A percentile compares a stretch with the other conserved stretches of the same genome.
These are phyloP conservation scores for Drosophila arawakana DNA, from an alignment of 1,140 invertebrate genomes.

Conservation along the genomic window DNA sequence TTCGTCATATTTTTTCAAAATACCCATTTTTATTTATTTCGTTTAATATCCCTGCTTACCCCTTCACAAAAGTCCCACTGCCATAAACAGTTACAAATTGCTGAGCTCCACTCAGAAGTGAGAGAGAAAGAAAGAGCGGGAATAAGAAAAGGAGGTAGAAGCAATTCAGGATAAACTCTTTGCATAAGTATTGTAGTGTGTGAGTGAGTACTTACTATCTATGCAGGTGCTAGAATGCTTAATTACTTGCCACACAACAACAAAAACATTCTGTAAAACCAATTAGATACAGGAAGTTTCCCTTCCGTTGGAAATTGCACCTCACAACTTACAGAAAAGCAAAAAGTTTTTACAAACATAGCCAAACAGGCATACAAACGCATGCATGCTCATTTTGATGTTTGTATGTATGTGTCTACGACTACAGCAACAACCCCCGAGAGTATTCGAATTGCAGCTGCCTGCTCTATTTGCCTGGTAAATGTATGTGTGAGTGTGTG, in stretches of 20 bases:
- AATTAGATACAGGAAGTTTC: slow-evolving; percentile 70
- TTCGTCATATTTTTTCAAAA: slow-evolving; percentile 65
- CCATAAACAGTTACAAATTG: background rate
- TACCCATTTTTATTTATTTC: slow-evolving; percentile 12
- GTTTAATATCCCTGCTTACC: background rate
- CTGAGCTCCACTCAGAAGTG: background rate
- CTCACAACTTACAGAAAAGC: slow-evolving; percentile 15
- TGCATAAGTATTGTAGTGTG: background rate
- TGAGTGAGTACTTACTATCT: background rate
- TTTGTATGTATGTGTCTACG: slow-evolving; percentile 17
- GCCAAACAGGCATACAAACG: background rate
- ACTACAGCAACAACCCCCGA: slow-evolving; percentile 54
- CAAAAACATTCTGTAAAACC: slow-evolving; percentile 24
- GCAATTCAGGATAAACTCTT: background rate
- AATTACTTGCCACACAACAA: slow-evolving; percentile 13
- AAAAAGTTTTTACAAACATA: slow-evolving; percentile 20
- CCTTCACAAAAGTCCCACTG: background rate
- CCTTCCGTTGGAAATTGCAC: slow-evolving; percentile 55
- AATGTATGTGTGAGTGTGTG: slow-evolving; percentile 23
- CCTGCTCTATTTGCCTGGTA: slow-evolving; percentile 40
- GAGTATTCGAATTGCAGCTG: slow-evolving; percentile 61
- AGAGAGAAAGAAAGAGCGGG: background rate
- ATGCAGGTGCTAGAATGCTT: slow-evolving; percentile 24
- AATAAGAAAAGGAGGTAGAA: too few relatives aligned
- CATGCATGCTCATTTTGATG: background rate